phyloP scores from a whole-genome alignment of 2,113 vertebrate species.

The Podarcis cretensis region DNA sequence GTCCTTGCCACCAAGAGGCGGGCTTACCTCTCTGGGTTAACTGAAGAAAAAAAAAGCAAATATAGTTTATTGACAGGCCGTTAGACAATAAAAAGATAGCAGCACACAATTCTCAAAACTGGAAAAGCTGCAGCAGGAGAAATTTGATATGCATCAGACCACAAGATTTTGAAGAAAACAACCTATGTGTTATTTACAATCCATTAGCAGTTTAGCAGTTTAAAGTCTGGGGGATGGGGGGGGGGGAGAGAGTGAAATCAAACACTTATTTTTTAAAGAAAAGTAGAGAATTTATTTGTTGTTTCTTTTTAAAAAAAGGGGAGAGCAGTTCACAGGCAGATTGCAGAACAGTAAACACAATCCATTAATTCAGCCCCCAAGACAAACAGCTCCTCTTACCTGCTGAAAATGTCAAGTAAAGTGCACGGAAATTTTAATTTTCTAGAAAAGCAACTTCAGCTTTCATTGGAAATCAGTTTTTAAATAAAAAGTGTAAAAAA shows the following conservation, averaged over 20 bases:
- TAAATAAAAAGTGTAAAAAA: not conserved
- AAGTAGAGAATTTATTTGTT: not conserved
- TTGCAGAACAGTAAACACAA: not conserved
- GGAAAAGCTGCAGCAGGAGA: not conserved
- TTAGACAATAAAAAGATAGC: not conserved
- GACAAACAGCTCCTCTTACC: conserved; percentile 24
- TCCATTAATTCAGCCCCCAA: not conserved
- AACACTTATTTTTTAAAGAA: not conserved
- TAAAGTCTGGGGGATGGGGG: not conserved
- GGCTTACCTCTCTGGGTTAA: conserved; percentile 14
- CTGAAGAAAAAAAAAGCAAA: conserved; percentile 24
- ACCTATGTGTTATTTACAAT: not conserved
- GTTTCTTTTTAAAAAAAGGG: not conserved
- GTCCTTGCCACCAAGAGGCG: not conserved
- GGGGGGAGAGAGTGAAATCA: not conserved
- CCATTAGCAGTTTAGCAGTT: not conserved
- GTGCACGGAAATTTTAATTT: not conserved
- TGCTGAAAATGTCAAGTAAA: conserved; percentile 5
- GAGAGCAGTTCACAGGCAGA: too few relatives aligned
- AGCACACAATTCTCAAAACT: not conserved
- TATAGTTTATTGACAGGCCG: not conserved
- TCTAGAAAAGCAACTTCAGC: not conserved
- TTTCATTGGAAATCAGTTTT: not conserved
- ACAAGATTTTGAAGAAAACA: not conserved
- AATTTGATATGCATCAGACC: not conserved